Base-by-base conservation (phyloP, 2,797 vertebrate species). In the Ictinia mississippiensis region DNA sequence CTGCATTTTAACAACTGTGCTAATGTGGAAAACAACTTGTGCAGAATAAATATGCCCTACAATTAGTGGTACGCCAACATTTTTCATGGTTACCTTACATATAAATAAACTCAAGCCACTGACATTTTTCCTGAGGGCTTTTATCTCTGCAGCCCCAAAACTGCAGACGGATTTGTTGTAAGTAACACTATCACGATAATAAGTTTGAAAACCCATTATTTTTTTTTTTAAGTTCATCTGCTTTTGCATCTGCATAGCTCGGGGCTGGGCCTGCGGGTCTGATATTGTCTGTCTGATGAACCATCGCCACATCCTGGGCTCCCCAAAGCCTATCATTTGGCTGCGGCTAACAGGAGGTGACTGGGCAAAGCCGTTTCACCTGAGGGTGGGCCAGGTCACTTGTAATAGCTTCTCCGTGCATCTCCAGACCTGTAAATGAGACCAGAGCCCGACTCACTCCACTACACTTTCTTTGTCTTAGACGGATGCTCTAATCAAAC, bases 311-410 rank as follows among this genome's bases (percentile, higher is more conserved):
- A 12, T 93, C 89, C 91, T 28, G 25, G 71, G 78, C 90, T 95
- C 95, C 96, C 92, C 6, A 3, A 94, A 97, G 94, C 95, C 92
- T 97, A 35, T 96, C 93, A 89, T 97, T 98, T 97, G 93, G 92
- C 95, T 90, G 96, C 98, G 98, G 97, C 98, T 98, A 98, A 98
- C 96, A 97, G 98, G 98, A 98, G 98, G 97, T 98, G 98, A 98
- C 90, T 98, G 98, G 98, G 98, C 97, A 98, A 98, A 97, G 96
- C 97, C 90, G 82, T 98, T 99, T 99, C 98, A 98, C 99, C 98
- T 98, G 97, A 98, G 98, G 98, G 98, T 98, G 98, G 94, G 92
- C 98, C 94, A 45, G 97, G 98, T 98, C 98, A 96, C 85, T 97
- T 98, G 98, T 98, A 99, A 99, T 98, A 98, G 98, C 98, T 98